Evolutionary conservation across 2,888 invertebrate species (phyloP).

Genomic region (Opisthograptis luteolata): DNA sequence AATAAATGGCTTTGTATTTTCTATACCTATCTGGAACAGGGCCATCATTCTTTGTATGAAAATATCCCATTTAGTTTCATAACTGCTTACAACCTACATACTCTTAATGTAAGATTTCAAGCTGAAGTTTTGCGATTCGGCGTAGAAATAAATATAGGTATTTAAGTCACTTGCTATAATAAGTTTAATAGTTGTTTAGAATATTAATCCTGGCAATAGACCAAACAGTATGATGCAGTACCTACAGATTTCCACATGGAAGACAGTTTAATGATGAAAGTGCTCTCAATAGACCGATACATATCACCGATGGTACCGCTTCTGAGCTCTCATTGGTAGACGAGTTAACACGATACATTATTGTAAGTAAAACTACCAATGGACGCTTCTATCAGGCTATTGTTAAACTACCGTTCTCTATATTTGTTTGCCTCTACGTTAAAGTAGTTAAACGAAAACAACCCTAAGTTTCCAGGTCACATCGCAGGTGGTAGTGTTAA

Average conservation of each 20-base stretch:
- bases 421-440: not conserved
- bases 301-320: not conserved
- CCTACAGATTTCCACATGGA: not conserved
- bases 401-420: not conserved
- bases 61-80: too few species aligned
- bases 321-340: conserved; percentile 1
- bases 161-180: too few species aligned
- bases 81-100: too few species aligned
- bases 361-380: not conserved
- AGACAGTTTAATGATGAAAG: not conserved
- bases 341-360: not conserved
- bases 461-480: not conserved
- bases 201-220: too few species aligned
- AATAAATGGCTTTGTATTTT: too few species aligned
- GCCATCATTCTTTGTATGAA: too few species aligned
- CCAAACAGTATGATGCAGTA: too few species aligned
- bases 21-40: too few species aligned
- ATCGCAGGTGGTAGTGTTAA: not conserved
- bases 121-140: too few species aligned
- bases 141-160: too few species aligned
- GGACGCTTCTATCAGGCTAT: not conserved
- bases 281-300: not conserved
- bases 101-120: too few species aligned
- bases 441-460: not conserved
- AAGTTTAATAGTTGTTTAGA: too few species aligned